phyloP scores from a whole-genome alignment of 1,140 invertebrate species.

The Hermetia illucens region DNA sequence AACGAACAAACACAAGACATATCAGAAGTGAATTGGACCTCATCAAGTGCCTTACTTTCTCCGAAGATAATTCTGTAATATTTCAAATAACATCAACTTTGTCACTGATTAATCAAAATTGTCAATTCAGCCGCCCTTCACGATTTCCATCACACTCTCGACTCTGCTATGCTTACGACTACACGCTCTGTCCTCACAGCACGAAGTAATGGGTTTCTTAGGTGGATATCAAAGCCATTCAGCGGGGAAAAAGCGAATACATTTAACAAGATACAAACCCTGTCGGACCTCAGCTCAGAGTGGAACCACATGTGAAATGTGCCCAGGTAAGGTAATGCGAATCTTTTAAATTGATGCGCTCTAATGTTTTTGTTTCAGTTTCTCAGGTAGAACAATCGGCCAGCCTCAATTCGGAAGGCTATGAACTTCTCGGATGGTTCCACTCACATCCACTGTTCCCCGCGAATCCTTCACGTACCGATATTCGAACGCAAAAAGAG shows the following conservation, averaged over 20 bases:
- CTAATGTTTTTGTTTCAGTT: conserved; percentile 31
- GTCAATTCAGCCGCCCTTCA: conserved; percentile 49
- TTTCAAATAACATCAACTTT: too few relatives aligned
- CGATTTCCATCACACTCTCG: conserved; percentile 38
- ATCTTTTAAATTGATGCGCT: conserved; percentile 2
- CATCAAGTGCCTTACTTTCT: conserved; percentile 36
- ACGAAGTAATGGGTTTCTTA: conserved; percentile 58
- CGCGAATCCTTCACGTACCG: conserved; percentile 44
- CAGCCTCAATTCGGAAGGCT: conserved; percentile 31
- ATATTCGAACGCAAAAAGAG: conserved; percentile 42
- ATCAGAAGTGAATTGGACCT: conserved; percentile 30
- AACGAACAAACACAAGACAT: conserved; percentile 17
- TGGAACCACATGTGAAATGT: conserved; percentile 60
- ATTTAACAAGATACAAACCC: conserved; percentile 38
- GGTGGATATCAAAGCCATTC: conserved; percentile 36
- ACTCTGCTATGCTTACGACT: conserved; percentile 49
- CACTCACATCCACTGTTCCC: conserved; percentile 51
- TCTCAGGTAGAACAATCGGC: conserved; percentile 41
- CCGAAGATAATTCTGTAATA: conserved; percentile 35
- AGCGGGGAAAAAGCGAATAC: conserved; percentile 18
- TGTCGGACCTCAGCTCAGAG: conserved; percentile 40
- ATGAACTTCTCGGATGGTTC: conserved; percentile 46
- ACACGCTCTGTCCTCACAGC: conserved; percentile 48
- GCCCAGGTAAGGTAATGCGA: conserved; percentile 39
- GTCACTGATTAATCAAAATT: too few relatives aligned